phyloP scores from a whole-genome alignment of 2,113 vertebrate genomes.

The Mesitornis unicolor region DNA sequence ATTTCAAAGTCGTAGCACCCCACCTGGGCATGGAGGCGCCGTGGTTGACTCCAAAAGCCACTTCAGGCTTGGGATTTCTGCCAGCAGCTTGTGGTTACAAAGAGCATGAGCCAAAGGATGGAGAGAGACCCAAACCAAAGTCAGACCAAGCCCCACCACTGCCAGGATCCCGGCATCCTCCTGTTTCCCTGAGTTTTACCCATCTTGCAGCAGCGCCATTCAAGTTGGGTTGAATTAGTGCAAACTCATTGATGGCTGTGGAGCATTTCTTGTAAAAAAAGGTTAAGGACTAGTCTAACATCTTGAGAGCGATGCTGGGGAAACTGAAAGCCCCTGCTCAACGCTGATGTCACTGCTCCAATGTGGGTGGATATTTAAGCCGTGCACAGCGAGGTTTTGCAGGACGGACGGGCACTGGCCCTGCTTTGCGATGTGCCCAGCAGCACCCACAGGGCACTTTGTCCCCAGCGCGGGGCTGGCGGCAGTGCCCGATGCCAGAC shows the following conservation, averaged over 20 bases:
- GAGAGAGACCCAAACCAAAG: background rate
- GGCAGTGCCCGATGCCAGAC: too few relatives aligned
- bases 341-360: too few relatives aligned
- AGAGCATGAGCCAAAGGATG: background rate
- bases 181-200: background rate
- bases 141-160: background rate
- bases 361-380: too few relatives aligned
- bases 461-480: too few relatives aligned
- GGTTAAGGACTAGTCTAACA: background rate
- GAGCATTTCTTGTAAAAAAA: too few relatives aligned
- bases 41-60: background rate
- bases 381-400: too few relatives aligned
- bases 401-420: too few relatives aligned
- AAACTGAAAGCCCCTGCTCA: background rate
- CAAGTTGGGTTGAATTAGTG: background rate
- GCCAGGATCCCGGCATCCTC: background rate
- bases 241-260: background rate
- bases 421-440: too few relatives aligned
- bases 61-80: background rate
- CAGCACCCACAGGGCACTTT: too few relatives aligned
- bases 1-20: background rate
- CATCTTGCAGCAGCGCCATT: too few relatives aligned
- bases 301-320: background rate
- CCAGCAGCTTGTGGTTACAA: background rate
- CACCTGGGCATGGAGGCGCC: background rate